phyloP scores from a whole-genome alignment of 2,113 vertebrate genomes.

The Phaethornis superciliosus region DNA sequence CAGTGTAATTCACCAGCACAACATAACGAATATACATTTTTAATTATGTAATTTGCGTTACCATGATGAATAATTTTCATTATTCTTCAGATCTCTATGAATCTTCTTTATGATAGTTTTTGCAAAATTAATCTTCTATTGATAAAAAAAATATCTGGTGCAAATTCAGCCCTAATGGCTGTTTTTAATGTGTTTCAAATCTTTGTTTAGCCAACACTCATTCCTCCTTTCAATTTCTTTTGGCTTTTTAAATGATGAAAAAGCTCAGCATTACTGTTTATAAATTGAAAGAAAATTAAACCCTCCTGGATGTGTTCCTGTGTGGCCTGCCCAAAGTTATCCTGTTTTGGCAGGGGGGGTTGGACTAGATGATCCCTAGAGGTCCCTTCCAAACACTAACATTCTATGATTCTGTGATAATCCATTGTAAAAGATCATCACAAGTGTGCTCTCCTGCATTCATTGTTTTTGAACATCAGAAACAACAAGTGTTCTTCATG shows the following conservation, averaged over 20 bases:
- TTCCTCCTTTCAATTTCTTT: slow-evolving; percentile 46
- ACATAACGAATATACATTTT: not conserved
- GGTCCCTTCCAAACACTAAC: too few relatives aligned
- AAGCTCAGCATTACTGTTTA: slow-evolving; percentile 35
- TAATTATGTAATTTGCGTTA: not conserved
- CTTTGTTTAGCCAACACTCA: slow-evolving; percentile 10
- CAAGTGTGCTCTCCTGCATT: not conserved
- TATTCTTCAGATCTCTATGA: not conserved
- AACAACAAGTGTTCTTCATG: slow-evolving; percentile 19
- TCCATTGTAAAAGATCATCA: not conserved
- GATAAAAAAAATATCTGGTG: not conserved
- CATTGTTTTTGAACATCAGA: not conserved
- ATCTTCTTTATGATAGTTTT: not conserved
- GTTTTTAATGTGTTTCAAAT: slow-evolving; percentile 41
- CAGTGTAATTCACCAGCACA: not conserved
- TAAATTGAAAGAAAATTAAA: slow-evolving; percentile 40
- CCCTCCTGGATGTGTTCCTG: too few relatives aligned
- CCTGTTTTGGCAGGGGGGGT: too few relatives aligned
- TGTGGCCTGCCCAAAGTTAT: too few relatives aligned
- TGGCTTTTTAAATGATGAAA: slow-evolving; percentile 38
- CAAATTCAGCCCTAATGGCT: slow-evolving; percentile 28
- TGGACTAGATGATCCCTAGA: too few relatives aligned
- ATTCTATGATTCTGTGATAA: not conserved
- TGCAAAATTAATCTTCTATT: not conserved
- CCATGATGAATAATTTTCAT: not conserved